These are phyloP conservation scores for Pseudachorutes palmiensis DNA, from an alignment of 1,140 invertebrate genomes.

Conservation along the genomic window DNA sequence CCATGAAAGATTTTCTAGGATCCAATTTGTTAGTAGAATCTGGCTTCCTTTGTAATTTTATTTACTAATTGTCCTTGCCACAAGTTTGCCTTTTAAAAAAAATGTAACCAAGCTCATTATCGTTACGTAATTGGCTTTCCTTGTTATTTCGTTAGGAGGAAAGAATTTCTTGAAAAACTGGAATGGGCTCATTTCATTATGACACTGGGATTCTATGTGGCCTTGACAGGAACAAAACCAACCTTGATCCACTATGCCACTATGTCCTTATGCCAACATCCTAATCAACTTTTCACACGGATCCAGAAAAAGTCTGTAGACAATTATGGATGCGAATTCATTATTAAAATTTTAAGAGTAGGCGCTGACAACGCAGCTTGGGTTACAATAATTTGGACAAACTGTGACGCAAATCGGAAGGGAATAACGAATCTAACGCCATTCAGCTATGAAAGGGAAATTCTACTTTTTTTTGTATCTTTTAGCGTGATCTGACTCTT, in stretches of 20 bases:
- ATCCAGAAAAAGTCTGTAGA: too few relatives aligned
- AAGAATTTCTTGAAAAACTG: background rate
- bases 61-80: too few relatives aligned
- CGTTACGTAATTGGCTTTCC: background rate
- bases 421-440: too few relatives aligned
- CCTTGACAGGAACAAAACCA: background rate
- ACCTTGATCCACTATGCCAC: background rate
- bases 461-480: too few relatives aligned
- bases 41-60: background rate
- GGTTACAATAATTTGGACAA: too few relatives aligned
- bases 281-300: background rate
- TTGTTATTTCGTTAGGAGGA: too few relatives aligned
- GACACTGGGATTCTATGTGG: background rate
- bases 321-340: background rate
- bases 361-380: too few relatives aligned
- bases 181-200: background rate
- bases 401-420: too few relatives aligned
- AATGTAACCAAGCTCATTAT: background rate
- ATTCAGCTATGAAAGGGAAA: too few relatives aligned
- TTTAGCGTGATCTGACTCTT: too few relatives aligned
- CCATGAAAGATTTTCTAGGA: background rate
- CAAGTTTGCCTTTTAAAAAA: background rate
- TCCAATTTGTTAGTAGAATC: background rate
- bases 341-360: background rate
- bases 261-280: background rate